Conservation (phyloP, 2,113 vertebrate genomes). For the Cyrtonyx montezumae region DNA sequence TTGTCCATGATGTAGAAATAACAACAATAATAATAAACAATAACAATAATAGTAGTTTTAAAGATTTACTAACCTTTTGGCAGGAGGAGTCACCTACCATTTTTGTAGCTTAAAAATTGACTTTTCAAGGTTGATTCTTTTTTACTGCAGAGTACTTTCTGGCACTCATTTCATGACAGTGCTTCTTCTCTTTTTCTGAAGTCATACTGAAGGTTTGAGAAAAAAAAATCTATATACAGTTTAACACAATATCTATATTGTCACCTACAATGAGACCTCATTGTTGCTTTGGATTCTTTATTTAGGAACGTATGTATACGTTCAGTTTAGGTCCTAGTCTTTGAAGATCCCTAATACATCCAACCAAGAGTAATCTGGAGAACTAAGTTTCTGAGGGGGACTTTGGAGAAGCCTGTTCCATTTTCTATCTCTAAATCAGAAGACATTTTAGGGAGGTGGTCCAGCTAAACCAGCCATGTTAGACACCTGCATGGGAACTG, state of each 20-base stretch:
- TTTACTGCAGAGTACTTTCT: neutral
- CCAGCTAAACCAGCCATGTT: neutral
- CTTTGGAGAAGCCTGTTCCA: neutral
- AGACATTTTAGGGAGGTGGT: neutral
- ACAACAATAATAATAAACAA: neutral
- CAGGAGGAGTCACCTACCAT: neutral
- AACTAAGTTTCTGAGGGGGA: neutral
- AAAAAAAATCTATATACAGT: neutral
- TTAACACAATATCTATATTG: neutral
- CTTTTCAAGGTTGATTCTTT: neutral
- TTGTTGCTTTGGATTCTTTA: neutral
- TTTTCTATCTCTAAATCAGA: neutral
- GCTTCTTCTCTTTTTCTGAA: neutral
- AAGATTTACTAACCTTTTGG: neutral
- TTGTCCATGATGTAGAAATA: neutral
- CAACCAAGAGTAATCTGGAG: neutral
- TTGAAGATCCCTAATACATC: neutral
- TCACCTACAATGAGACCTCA: neutral
- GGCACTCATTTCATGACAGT: neutral
- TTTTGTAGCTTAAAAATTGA: neutral
- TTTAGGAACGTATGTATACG: neutral
- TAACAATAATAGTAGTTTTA: neutral
- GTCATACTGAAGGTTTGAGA: neutral
- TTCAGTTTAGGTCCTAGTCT: neutral
- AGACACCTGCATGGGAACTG: neutral